Evolutionary conservation across 1,140 invertebrate species (phyloP).

Genomic region (Berghia stephanieae): DNA sequence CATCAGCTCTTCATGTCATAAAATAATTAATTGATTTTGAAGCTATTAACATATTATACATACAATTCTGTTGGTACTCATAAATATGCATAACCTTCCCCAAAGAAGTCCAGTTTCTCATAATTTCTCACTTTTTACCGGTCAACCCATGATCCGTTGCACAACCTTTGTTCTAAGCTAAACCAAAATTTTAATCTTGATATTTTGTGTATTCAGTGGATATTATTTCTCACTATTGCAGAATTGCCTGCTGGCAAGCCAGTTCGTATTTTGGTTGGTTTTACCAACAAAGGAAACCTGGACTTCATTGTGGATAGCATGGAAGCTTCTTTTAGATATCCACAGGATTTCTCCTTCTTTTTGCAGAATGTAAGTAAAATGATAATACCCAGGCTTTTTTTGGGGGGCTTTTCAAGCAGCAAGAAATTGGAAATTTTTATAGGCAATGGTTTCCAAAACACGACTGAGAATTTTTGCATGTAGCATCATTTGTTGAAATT

Average conservation of each 20-base stretch:
- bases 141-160: neutral
- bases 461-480: neutral
- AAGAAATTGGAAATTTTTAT: neutral
- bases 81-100: neutral
- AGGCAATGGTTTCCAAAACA: too few relatives aligned
- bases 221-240: constrained; percentile 66
- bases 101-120: neutral
- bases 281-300: constrained; percentile 89
- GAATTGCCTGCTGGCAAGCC: constrained; percentile 91
- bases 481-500: neutral
- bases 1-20: too few relatives aligned
- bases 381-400: neutral
- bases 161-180: neutral
- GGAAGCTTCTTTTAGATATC: constrained; percentile 97
- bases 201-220: neutral
- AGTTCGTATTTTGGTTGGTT: constrained; percentile 95
- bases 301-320: constrained; percentile 92
- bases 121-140: neutral
- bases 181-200: neutral
- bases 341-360: constrained; percentile 97
- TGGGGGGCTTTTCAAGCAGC: neutral
- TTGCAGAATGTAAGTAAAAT: constrained; percentile 83
- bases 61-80: neutral
- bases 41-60: neutral
- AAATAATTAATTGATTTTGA: too few relatives aligned